These are phyloP conservation scores for Pagrus major DNA, from an alignment of 2,113 vertebrate species.

Conservation along the genomic window DNA sequence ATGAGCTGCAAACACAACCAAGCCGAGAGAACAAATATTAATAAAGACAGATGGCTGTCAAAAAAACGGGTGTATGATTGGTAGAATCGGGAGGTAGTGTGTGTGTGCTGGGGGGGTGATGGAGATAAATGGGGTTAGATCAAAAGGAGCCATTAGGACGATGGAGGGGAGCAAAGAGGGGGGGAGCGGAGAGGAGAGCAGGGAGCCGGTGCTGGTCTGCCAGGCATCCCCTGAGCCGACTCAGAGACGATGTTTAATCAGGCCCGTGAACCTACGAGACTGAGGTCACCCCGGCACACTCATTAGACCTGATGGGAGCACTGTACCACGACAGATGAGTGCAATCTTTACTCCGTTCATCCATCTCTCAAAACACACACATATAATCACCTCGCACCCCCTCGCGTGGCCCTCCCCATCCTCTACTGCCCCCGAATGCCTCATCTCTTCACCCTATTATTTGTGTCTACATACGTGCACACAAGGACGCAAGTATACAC, in stretches of 20 bases:
- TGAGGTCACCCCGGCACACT: conserved; percentile 81
- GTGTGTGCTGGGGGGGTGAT: conserved; percentile 41
- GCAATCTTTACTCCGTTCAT: conserved; percentile 81
- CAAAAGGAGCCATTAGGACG: conserved; percentile 74
- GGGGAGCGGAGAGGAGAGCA: conserved; percentile 43
- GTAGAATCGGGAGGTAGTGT: conserved; percentile 19
- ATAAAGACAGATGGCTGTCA: conserved; percentile 71
- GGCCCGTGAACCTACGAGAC: conserved; percentile 78
- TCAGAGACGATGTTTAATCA: conserved; percentile 83
- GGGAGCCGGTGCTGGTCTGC: conserved; percentile 53
- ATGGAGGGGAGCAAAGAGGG: conserved; percentile 59
- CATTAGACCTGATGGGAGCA: conserved; percentile 83
- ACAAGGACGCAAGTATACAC: conserved; percentile 17
- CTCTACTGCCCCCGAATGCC: conserved; percentile 35
- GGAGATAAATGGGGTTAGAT: conserved; percentile 80
- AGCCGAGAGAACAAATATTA: conserved; percentile 34
- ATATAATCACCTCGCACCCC: conserved; percentile 68
- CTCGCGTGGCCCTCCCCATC: background rate
- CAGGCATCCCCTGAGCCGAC: conserved; percentile 64
- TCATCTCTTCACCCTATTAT: conserved; percentile 50
- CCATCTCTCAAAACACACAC: conserved; percentile 82
- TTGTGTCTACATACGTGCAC: conserved; percentile 33
- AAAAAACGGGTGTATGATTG: conserved; percentile 48
- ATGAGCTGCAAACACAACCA: conserved; percentile 11
- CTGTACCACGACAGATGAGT: conserved; percentile 77